Conservation (phyloP, 2,797 vertebrate genomes). For the Fundulus diaphanus region DNA sequence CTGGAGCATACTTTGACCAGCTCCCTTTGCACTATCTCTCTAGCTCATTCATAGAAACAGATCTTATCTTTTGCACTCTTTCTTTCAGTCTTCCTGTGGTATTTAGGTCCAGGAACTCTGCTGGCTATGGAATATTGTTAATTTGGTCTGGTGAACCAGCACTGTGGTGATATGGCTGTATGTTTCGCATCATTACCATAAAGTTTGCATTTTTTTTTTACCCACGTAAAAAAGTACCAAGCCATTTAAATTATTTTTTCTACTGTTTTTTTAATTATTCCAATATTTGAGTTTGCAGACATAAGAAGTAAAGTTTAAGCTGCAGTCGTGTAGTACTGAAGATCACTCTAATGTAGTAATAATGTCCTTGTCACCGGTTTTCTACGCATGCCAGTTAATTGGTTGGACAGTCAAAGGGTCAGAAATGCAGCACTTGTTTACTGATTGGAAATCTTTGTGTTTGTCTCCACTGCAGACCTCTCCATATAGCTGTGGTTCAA, state of each 20-base stretch:
- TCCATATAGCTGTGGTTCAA: constrained; percentile 91
- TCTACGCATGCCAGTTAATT: neutral
- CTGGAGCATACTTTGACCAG: too few relatives aligned
- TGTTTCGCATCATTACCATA: neutral
- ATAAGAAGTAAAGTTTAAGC: neutral
- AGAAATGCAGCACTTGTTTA: constrained; percentile 9
- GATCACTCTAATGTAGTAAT: neutral
- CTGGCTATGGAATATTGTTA: neutral
- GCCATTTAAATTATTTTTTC: neutral
- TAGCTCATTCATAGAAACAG: too few relatives aligned
- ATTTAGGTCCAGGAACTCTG: neutral
- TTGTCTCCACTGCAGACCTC: constrained; percentile 77
- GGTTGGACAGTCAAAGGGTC: neutral
- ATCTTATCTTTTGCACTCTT: too few relatives aligned
- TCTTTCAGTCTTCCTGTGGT: too few relatives aligned
- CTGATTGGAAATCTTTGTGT: constrained; percentile 14
- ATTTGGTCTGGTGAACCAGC: neutral
- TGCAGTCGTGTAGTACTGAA: neutral
- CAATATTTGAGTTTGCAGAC: neutral
- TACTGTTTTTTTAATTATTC: neutral
- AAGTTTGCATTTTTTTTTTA: too few relatives aligned
- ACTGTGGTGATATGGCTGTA: neutral
- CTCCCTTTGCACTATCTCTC: too few relatives aligned
- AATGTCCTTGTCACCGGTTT: neutral
- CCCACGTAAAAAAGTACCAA: neutral